These are phyloP conservation scores for Spialia ferax DNA, from an alignment of 2,888 invertebrate genomes.

Conservation along the genomic window DNA sequence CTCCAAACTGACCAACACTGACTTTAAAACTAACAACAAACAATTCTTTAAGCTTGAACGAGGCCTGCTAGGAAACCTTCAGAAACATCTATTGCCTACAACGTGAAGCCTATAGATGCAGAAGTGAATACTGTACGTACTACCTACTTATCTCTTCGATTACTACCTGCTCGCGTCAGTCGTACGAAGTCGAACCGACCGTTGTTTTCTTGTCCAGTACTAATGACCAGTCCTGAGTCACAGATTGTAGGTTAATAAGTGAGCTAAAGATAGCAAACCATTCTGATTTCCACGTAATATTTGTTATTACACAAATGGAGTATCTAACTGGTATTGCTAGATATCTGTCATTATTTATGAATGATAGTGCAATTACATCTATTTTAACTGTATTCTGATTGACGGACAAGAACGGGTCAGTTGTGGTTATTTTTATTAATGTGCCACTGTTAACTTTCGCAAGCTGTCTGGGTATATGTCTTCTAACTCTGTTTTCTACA, in stretches of 20 bases:
- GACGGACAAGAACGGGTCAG: constrained; percentile 12
- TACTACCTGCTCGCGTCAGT: constrained; percentile 26
- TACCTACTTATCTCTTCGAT: constrained; percentile 13
- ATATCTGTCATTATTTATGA: constrained; percentile 36
- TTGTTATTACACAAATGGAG: constrained; percentile 37
- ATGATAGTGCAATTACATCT: constrained; percentile 35
- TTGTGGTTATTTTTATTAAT: constrained; percentile 5
- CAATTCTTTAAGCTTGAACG: too few relatives aligned
- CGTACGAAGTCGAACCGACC: constrained; percentile 20
- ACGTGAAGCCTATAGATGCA: not conserved
- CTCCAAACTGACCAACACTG: too few relatives aligned
- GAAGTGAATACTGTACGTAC: too few relatives aligned
- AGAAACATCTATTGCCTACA: too few relatives aligned
- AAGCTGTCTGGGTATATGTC: not conserved
- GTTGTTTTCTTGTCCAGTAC: constrained; percentile 34
- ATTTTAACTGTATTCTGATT: constrained; percentile 35
- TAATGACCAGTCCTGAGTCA: constrained; percentile 21
- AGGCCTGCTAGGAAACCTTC: too few relatives aligned
- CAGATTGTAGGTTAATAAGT: constrained; percentile 37
- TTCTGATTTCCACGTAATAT: constrained; percentile 39
- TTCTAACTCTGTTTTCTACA: too few relatives aligned
- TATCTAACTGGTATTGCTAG: constrained; percentile 37
- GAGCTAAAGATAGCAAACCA: constrained; percentile 36
- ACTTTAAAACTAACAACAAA: too few relatives aligned
- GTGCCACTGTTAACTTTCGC: not conserved